A percentile compares a stretch with the other conserved stretches of the same genome.
phyloP scores from a whole-genome alignment of 2,797 vertebrate genomes.

The Sebastes baramenuke region DNA sequence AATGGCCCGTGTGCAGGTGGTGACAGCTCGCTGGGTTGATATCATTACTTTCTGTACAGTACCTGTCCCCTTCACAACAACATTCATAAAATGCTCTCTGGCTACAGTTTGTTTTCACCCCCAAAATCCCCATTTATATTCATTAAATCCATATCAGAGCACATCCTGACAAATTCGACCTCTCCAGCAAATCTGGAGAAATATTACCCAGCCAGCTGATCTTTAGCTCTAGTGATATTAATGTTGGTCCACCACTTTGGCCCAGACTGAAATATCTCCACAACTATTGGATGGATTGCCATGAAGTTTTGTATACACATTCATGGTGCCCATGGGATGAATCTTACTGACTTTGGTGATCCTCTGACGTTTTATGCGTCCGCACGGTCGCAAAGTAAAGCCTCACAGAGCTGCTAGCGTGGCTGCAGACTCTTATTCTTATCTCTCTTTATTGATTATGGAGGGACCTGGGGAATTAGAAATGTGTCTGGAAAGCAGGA shows the following conservation, averaged over 20 bases:
- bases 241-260: slow-evolving; percentile 1
- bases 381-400: background rate
- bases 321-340: background rate
- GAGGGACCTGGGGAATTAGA: background rate
- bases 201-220: slow-evolving; percentile 1
- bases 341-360: background rate
- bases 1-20: slow-evolving; percentile 23
- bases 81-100: slow-evolving; percentile 19
- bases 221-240: background rate
- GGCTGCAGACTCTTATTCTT: background rate
- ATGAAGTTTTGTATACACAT: slow-evolving; percentile 5
- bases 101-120: background rate
- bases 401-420: background rate
- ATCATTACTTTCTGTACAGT: slow-evolving; percentile 31
- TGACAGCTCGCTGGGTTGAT: slow-evolving; percentile 22
- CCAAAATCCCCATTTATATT: slow-evolving; percentile 43
- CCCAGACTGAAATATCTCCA: background rate
- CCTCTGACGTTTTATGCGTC: background rate
- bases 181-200: slow-evolving; percentile 5
- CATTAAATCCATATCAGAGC: slow-evolving; percentile 32
- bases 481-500: background rate
- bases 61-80: slow-evolving; percentile 15
- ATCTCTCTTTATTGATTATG: background rate
- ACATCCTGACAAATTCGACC: slow-evolving; percentile 1
- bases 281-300: background rate